Conservation (phyloP, 2,888 invertebrate species). For the Argyresthia albistria region DNA sequence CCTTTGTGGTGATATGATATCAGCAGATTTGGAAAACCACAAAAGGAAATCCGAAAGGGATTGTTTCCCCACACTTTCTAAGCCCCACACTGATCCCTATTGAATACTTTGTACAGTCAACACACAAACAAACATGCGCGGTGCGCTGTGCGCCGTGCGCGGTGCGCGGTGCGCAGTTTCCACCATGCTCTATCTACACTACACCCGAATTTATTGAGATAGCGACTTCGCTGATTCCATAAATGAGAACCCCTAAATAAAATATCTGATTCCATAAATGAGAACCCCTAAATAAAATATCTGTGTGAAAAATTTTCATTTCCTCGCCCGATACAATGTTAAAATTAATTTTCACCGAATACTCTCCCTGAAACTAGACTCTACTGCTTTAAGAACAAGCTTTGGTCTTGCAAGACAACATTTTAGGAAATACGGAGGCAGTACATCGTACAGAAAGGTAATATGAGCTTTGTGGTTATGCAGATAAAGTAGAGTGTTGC, state of each 20-base stretch:
- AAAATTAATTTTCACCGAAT: background rate
- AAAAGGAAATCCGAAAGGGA: too few species aligned
- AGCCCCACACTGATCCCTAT: too few species aligned
- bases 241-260: constrained; percentile 2
- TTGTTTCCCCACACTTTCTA: too few species aligned
- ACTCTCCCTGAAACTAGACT: background rate
- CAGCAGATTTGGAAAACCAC: too few species aligned
- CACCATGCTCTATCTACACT: background rate
- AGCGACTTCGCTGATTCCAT: background rate
- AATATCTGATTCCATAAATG: constrained; percentile 5
- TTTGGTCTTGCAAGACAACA: background rate
- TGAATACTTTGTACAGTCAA: too few species aligned
- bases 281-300: constrained; percentile 4
- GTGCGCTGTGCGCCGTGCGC: too few species aligned
- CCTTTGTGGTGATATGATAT: too few species aligned
- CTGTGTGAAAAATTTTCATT: constrained; percentile 4
- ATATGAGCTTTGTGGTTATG: too few species aligned
- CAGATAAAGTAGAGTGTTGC: too few species aligned
- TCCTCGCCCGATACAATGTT: background rate
- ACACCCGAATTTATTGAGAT: constrained; percentile 3
- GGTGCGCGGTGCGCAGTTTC: background rate
- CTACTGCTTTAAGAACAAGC: background rate
- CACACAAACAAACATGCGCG: too few species aligned
- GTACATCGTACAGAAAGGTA: too few species aligned
- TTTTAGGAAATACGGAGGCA: background rate